phyloP scores from a whole-genome alignment of 1,140 invertebrate species.

The Drosophila pallidifrons region DNA sequence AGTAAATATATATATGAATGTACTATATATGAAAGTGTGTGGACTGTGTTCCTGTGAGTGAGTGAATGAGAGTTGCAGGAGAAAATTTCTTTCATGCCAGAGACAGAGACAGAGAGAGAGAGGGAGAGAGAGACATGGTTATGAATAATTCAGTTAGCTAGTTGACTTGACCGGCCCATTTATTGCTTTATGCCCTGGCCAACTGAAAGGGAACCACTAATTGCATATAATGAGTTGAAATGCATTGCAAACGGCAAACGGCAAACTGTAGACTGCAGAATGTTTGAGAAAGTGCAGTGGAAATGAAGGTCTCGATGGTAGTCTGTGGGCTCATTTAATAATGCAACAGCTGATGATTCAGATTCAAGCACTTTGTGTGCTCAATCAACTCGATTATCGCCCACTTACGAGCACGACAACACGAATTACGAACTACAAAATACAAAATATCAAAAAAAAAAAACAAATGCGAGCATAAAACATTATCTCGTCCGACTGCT shows the following conservation, averaged over 20 bases:
- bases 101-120: neutral
- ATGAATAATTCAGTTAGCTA: conserved; percentile 73
- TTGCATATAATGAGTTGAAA: conserved; percentile 72
- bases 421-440: neutral
- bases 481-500: conserved; percentile 10
- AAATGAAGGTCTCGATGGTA: conserved; percentile 31
- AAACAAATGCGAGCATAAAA: neutral
- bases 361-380: conserved; percentile 6
- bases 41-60: neutral
- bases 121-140: conserved; percentile 5
- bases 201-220: conserved; percentile 60
- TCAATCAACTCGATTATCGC: conserved; percentile 13
- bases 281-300: conserved; percentile 37
- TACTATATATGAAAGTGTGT: neutral
- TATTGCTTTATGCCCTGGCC: conserved; percentile 38
- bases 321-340: conserved; percentile 23
- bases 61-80: neutral
- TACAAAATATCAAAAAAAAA: neutral
- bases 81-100: conserved; percentile 14
- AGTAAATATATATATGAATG: conserved; percentile 1
- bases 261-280: conserved; percentile 22
- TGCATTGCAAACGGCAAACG: conserved; percentile 12
- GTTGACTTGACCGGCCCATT: conserved; percentile 53
- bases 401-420: conserved; percentile 2
- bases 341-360: conserved; percentile 23